A percentile compares a stretch with the other conserved stretches of the same genome.
Evolutionary conservation across 2,888 invertebrate species (phyloP).

Genomic region (Cephus rjabovi): DNA sequence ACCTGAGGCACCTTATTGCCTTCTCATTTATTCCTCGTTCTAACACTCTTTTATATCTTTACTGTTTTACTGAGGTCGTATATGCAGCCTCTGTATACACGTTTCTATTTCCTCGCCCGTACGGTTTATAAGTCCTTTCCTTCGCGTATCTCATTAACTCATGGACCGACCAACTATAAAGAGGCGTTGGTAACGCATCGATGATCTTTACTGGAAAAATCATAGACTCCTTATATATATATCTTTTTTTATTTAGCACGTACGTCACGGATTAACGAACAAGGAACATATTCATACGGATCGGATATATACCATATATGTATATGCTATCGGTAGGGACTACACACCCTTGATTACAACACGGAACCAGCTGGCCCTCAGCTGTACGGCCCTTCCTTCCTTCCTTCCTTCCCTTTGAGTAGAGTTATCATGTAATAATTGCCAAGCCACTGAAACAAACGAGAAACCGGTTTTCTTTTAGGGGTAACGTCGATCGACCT

Average conservation of each 20-base stretch:
- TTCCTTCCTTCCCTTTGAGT: constrained; percentile 6
- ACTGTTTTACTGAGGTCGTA: constrained; percentile 1
- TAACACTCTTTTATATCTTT: constrained; percentile 18
- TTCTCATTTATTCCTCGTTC: constrained; percentile 20
- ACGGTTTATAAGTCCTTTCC: constrained; percentile 20
- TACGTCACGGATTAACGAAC: neutral
- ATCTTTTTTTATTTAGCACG: neutral
- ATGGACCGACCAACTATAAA: neutral
- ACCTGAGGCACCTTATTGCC: constrained; percentile 19
- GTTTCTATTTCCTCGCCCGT: neutral
- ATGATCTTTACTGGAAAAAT: neutral
- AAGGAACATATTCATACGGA: neutral
- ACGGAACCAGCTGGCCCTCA: neutral
- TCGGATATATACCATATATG: neutral
- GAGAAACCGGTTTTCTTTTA: neutral
- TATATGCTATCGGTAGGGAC: neutral
- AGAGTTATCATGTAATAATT: neutral
- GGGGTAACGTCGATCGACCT: neutral
- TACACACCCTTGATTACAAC: neutral
- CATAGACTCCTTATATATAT: neutral
- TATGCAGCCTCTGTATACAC: constrained; percentile 5
- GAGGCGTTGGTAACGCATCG: neutral
- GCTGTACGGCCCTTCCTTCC: constrained; percentile 9
- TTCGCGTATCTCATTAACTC: constrained; percentile 35
- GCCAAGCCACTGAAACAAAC: neutral